These are phyloP conservation scores for Podilymbus podiceps DNA, from an alignment of 2,113 vertebrate species.

Conservation along the genomic window DNA sequence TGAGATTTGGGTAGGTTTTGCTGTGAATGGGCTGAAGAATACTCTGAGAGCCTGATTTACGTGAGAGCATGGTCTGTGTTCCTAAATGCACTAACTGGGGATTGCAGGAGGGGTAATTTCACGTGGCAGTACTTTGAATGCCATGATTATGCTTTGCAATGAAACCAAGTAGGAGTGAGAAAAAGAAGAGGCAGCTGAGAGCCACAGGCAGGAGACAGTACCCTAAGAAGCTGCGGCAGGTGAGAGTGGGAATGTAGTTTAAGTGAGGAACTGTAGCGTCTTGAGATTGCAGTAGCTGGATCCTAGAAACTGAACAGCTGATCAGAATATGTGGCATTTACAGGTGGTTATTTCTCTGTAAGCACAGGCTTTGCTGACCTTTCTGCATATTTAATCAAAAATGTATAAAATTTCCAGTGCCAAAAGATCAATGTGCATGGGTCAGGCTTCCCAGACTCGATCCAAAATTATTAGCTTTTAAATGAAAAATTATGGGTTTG, in stretches of 20 bases:
- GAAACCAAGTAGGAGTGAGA: not conserved
- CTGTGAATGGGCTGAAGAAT: not conserved
- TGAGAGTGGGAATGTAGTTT: not conserved
- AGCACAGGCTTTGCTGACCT: not conserved
- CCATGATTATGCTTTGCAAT: not conserved
- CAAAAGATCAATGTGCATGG: not conserved
- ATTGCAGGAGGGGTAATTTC: not conserved
- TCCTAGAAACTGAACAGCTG: not conserved
- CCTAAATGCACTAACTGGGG: not conserved
- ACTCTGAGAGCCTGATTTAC: not conserved
- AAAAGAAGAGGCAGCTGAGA: not conserved
- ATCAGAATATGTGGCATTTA: not conserved
- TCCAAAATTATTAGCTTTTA: not conserved
- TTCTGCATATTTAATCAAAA: not conserved
- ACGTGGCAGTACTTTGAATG: not conserved
- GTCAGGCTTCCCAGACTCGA: not conserved
- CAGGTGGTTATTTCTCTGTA: not conserved
- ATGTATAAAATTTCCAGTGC: not conserved
- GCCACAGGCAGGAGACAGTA: not conserved
- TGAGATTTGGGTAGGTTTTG: slow-evolving; percentile 1
- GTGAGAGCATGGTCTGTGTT: not conserved
- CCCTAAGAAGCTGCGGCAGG: not conserved
- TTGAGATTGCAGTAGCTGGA: not conserved
- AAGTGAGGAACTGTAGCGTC: not conserved
- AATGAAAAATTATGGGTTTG: not conserved